phyloP scores from a whole-genome alignment of 2,113 vertebrate genomes.

The Peromyscus polionotus region DNA sequence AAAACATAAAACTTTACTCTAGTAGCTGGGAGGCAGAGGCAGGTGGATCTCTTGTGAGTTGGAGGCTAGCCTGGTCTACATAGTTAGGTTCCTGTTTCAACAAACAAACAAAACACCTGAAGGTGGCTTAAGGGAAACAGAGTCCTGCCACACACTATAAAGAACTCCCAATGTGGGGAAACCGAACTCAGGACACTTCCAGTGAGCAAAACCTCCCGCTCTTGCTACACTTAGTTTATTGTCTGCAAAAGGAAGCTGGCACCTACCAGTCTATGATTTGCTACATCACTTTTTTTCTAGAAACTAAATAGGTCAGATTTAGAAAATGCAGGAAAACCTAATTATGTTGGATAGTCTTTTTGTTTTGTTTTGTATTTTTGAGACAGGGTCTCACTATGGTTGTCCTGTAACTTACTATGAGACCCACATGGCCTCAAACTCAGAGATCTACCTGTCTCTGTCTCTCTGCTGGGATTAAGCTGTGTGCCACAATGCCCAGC shows the following conservation, averaged over 20 bases:
- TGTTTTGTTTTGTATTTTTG: background rate
- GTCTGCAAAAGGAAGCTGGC: background rate
- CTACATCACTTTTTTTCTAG: conserved; percentile 17
- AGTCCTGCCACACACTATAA: background rate
- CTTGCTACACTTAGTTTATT: background rate
- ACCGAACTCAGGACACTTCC: background rate
- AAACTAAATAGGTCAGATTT: conserved; percentile 41
- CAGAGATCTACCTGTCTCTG: background rate
- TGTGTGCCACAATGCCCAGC: background rate
- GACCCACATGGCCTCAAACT: background rate
- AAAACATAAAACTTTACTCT: background rate
- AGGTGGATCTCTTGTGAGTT: background rate
- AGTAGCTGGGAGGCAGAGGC: background rate
- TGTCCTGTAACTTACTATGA: background rate
- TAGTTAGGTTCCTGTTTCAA: background rate
- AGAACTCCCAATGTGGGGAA: background rate
- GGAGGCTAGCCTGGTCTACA: background rate
- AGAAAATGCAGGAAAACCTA: conserved; percentile 48
- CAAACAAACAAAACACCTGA: conserved; percentile 48
- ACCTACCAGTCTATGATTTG: conserved; percentile 4
- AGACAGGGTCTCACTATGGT: too few species aligned
- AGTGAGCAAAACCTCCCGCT: background rate
- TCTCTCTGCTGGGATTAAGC: background rate
- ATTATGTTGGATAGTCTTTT: conserved; percentile 28
- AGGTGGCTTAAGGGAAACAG: conserved; percentile 45